These are phyloP conservation scores for Saccopteryx bilineata DNA, from an alignment of 2,113 vertebrate genomes.

Conservation along the genomic window DNA sequence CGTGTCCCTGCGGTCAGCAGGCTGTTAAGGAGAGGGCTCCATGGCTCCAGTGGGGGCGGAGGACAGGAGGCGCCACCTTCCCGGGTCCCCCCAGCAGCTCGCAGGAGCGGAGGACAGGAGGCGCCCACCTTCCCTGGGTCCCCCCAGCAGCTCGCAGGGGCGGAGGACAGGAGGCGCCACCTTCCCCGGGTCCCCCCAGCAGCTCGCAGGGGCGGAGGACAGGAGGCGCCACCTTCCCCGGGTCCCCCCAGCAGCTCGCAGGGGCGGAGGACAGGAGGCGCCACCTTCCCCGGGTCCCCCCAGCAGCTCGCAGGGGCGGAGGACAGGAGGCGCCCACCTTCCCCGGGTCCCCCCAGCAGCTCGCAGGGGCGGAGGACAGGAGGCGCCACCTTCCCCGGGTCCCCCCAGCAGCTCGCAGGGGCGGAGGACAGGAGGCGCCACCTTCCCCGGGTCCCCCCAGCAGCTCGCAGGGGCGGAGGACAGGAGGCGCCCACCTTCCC, in stretches of 20 bases:
- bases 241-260: background rate
- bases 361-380: background rate
- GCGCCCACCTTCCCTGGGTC: too few relatives aligned
- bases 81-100: background rate
- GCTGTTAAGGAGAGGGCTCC: rapidly evolving
- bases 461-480: background rate
- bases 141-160: background rate
- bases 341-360: background rate
- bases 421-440: rapidly evolving
- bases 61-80: too few relatives aligned
- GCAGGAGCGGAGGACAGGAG: too few relatives aligned
- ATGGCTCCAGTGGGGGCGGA: background rate
- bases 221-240: rapidly evolving
- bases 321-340: rapidly evolving
- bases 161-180: rapidly evolving
- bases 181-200: too few relatives aligned
- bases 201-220: background rate
- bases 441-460: too few relatives aligned
- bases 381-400: too few relatives aligned
- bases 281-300: too few relatives aligned
- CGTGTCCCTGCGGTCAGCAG: background rate
- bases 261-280: background rate
- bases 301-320: background rate
- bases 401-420: background rate
- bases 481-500: too few relatives aligned